These are phyloP conservation scores for Oncorhynchus masou DNA, from an alignment of 2,113 vertebrate species.

Conservation along the genomic window DNA sequence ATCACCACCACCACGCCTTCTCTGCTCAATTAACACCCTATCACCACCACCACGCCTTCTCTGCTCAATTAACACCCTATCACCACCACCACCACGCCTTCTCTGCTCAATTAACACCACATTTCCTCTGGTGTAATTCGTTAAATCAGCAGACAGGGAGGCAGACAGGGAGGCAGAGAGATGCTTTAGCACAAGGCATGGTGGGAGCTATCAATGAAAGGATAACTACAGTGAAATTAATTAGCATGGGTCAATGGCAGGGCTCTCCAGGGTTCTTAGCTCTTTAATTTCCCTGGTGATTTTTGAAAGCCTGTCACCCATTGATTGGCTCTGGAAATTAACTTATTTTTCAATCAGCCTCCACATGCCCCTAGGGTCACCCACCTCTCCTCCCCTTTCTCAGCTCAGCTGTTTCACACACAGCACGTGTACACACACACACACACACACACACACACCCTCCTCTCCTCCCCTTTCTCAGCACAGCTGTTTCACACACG, in stretches of 20 bases:
- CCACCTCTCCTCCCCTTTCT: constrained; percentile 84
- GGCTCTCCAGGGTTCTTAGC: constrained; percentile 48
- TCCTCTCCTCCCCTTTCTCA: no score
- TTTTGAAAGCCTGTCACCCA: constrained; percentile 95
- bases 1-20: no score
- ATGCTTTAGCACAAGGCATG: constrained; percentile 29
- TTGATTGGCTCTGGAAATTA: constrained; percentile 98
- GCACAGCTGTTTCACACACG: no score
- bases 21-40: no score
- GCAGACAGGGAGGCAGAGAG: no score
- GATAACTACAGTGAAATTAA: constrained; percentile 86
- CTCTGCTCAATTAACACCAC: constrained; percentile 75
- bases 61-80: no score
- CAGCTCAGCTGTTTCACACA: constrained; percentile 61
- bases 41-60: no score
- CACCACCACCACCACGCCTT: constrained; percentile 8
- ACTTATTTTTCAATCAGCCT: constrained; percentile 99
- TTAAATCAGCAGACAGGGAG: no score
- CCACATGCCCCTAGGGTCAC: constrained; percentile 87
- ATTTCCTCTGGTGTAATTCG: constrained; percentile 67
- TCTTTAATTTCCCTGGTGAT: constrained; percentile 98
- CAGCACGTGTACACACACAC: no score
- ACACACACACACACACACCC: no score
- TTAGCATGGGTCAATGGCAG: constrained; percentile 86
- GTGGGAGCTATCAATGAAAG: constrained; percentile 51